Evolutionary conservation across 2,888 invertebrate species (phyloP).

Genomic region (Drosophila merina): DNA sequence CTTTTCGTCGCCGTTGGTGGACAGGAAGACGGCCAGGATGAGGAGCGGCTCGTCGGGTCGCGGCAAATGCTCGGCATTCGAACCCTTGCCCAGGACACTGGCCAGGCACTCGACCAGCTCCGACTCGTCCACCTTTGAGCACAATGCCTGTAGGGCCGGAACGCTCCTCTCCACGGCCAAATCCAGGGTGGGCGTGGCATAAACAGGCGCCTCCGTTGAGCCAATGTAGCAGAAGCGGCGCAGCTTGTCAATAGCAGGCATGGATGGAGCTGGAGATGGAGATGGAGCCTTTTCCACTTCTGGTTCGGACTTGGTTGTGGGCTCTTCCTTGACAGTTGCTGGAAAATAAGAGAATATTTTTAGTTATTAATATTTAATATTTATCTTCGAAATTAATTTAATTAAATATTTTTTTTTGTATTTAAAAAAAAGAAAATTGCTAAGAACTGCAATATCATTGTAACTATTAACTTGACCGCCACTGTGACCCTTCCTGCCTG

Average conservation of each 20-base stretch:
- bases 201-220: constrained; percentile 68
- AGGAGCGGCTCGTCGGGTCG: constrained; percentile 80
- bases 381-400: too few relatives aligned
- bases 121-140: constrained; percentile 48
- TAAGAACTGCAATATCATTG: not conserved
- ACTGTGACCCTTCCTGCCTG: not conserved
- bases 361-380: too few relatives aligned
- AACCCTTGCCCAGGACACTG: constrained; percentile 45
- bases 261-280: too few relatives aligned
- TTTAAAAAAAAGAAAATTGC: not conserved
- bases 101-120: constrained; percentile 58
- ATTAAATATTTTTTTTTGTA: too few relatives aligned
- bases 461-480: not conserved
- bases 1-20: constrained; percentile 44
- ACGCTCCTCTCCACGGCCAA: constrained; percentile 50
- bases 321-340: not conserved
- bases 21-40: constrained; percentile 75
- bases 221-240: constrained; percentile 66
- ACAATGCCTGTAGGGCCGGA: constrained; percentile 45
- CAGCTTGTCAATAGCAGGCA: constrained; percentile 21
- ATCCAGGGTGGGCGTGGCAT: constrained; percentile 40
- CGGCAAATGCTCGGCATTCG: constrained; percentile 52
- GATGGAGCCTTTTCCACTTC: not conserved
- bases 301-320: not conserved
- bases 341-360: too few relatives aligned